phyloP scores from a whole-genome alignment of 1,140 invertebrate species.

The Drosophila sulfurigaster region DNA sequence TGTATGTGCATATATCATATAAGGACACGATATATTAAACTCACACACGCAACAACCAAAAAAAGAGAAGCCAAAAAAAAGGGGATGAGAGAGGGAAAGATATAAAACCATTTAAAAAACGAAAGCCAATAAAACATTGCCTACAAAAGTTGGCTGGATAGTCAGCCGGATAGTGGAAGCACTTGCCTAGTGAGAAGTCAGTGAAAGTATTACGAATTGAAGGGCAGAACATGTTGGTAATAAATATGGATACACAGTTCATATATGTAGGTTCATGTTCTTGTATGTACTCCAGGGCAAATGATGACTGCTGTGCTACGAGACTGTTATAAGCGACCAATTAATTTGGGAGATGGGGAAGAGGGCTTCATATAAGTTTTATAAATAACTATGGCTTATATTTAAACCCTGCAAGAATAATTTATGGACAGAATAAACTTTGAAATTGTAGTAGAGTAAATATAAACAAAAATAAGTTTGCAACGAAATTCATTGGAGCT shows the following conservation, averaged over 20 bases:
- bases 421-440: too few relatives aligned
- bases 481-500: too few relatives aligned
- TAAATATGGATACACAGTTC: slow-evolving; percentile 38
- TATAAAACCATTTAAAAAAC: slow-evolving; percentile 50
- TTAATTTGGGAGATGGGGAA: slow-evolving; percentile 4
- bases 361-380: background rate
- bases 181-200: slow-evolving; percentile 38
- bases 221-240: slow-evolving; percentile 65
- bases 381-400: background rate
- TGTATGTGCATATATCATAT: slow-evolving; percentile 48
- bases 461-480: too few relatives aligned
- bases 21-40: slow-evolving; percentile 69
- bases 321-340: slow-evolving; percentile 13
- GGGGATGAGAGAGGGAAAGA: background rate
- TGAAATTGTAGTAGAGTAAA: too few relatives aligned
- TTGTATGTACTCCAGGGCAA: background rate
- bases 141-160: slow-evolving; percentile 38
- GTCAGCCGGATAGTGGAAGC: slow-evolving; percentile 6
- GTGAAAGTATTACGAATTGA: slow-evolving; percentile 68
- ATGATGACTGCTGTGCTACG: slow-evolving; percentile 1
- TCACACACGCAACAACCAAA: slow-evolving; percentile 58
- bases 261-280: background rate
- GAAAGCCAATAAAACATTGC: slow-evolving; percentile 55
- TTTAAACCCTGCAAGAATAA: too few relatives aligned
- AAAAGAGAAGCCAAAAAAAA: slow-evolving; percentile 13